phyloP scores from a whole-genome alignment of 2,888 invertebrate genomes.

The Stegana nigrithorax region DNA sequence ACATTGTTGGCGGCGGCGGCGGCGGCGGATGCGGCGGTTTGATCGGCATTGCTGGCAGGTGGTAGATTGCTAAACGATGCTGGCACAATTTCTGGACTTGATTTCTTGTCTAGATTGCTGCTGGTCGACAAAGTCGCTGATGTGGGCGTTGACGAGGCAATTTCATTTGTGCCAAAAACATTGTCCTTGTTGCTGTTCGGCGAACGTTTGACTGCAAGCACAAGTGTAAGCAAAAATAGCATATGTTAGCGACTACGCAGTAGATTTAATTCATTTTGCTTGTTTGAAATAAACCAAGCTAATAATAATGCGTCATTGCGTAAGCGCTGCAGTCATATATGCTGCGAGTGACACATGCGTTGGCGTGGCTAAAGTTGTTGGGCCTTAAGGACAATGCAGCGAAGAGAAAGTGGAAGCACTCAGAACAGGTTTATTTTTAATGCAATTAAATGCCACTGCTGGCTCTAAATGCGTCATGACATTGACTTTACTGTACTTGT shows the following conservation, averaged over 20 bases:
- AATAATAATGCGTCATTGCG: background rate
- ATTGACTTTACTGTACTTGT: too few species aligned
- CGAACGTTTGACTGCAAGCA: slow-evolving; percentile 51
- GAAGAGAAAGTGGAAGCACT: too few species aligned
- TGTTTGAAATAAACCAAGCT: background rate
- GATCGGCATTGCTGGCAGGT: slow-evolving; percentile 32
- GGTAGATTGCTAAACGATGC: slow-evolving; percentile 58
- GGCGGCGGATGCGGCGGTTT: background rate
- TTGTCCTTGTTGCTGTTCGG: slow-evolving; percentile 38
- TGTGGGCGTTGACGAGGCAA: slow-evolving; percentile 18
- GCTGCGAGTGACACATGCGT: too few species aligned
- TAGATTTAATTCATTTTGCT: too few species aligned
- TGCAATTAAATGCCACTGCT: too few species aligned
- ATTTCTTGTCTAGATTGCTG: slow-evolving; percentile 49
- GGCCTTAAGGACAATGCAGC: too few species aligned
- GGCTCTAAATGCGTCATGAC: too few species aligned
- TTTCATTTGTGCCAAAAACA: slow-evolving; percentile 17
- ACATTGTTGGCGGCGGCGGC: slow-evolving; percentile 13
- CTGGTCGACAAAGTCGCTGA: background rate
- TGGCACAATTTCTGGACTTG: slow-evolving; percentile 63
- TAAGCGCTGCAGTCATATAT: too few species aligned
- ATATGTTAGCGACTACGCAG: too few species aligned
- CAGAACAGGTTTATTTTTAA: too few species aligned
- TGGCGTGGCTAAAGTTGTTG: too few species aligned
- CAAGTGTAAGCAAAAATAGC: too few species aligned